These are phyloP conservation scores for Metopolophium dirhodum DNA, from an alignment of 1,140 invertebrate genomes.

Conservation along the genomic window DNA sequence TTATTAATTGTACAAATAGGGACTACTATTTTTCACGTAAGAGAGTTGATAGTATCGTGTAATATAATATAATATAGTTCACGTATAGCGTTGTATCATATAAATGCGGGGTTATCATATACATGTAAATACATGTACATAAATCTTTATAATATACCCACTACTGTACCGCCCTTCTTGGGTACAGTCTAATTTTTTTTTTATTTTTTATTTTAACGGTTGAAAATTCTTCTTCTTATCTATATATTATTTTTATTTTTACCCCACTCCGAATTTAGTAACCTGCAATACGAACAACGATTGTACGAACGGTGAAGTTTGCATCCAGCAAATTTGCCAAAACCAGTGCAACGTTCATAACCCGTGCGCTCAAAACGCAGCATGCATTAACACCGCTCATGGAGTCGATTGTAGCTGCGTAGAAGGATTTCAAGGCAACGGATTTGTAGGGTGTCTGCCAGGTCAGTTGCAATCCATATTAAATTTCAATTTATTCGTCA, in stretches of 20 bases:
- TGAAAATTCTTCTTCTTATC: conserved; percentile 58
- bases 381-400: conserved; percentile 89
- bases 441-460: conserved; percentile 77
- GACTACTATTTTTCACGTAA: neutral
- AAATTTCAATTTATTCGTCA: neutral
- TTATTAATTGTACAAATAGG: neutral
- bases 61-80: neutral
- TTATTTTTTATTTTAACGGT: neutral
- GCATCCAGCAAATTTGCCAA: conserved; percentile 79
- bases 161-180: conserved; percentile 4
- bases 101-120: neutral
- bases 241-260: conserved; percentile 63
- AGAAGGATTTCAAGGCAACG: conserved; percentile 85
- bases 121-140: neutral
- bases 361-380: conserved; percentile 81
- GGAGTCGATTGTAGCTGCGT: conserved; percentile 83
- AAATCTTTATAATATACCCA: neutral
- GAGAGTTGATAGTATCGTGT: neutral
- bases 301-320: conserved; percentile 80
- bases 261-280: conserved; percentile 66
- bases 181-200: conserved; percentile 30
- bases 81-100: conserved; percentile 20
- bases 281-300: conserved; percentile 82
- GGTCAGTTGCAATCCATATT: conserved; percentile 66
- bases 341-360: conserved; percentile 82